phyloP scores from a whole-genome alignment of 2,797 vertebrate genomes.

The Parotocinclus haroldoi region DNA sequence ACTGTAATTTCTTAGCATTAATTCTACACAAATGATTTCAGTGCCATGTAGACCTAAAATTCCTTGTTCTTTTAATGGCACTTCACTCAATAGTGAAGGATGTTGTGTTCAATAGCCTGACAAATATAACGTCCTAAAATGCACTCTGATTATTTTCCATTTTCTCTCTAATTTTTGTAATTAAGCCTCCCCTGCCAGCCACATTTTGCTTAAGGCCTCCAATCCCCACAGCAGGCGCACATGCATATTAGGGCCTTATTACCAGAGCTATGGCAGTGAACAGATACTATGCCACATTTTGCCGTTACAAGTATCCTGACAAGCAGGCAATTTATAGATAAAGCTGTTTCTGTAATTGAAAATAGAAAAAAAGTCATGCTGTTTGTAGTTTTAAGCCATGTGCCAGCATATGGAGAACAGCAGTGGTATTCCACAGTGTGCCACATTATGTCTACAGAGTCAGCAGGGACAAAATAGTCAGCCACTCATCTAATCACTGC shows the following conservation, averaged over 20 bases:
- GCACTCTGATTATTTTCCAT: too few relatives aligned
- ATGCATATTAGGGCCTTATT: neutral
- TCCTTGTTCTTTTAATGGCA: too few relatives aligned
- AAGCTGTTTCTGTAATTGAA: constrained; percentile 24
- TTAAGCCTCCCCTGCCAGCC: neutral
- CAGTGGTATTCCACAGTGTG: neutral
- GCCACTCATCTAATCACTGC: constrained; percentile 45
- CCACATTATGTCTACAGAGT: constrained; percentile 32
- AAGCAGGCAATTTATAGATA: constrained; percentile 17
- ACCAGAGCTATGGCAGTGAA: neutral
- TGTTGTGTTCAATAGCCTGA: constrained; percentile 58
- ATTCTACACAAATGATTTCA: too few relatives aligned
- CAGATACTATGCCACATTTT: neutral
- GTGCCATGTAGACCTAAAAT: too few relatives aligned
- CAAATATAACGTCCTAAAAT: neutral
- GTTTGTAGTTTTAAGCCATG: constrained; percentile 18
- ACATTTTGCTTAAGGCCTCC: neutral
- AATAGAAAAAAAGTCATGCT: neutral
- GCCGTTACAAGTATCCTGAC: neutral
- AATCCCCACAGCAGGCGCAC: neutral
- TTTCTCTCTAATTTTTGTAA: neutral
- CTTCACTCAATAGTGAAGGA: constrained; percentile 43
- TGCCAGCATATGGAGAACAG: constrained; percentile 41
- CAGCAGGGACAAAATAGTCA: constrained; percentile 34
- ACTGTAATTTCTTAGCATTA: too few relatives aligned